phyloP scores from a whole-genome alignment of 2,113 vertebrate genomes.

The Plestiodon gilberti region DNA sequence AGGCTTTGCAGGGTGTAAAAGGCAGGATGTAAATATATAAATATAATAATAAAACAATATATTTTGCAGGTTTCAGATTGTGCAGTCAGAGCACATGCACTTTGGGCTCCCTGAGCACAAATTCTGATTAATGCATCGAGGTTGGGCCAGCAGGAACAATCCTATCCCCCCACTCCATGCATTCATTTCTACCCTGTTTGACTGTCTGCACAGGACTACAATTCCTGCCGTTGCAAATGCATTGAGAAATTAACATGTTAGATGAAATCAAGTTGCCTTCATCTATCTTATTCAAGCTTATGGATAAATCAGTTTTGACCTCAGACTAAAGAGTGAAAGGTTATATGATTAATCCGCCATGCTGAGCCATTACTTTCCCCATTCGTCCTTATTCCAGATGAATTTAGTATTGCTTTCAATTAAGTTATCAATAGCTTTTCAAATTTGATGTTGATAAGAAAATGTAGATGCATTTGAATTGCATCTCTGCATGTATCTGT shows the following conservation, averaged over 20 bases:
- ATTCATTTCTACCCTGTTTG: background rate
- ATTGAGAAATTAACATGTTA: conserved; percentile 46
- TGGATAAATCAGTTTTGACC: conserved; percentile 49
- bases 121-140: background rate
- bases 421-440: conserved; percentile 57
- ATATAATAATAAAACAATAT: too few species aligned
- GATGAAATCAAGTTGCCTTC: conserved; percentile 32
- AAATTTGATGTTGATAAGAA: conserved; percentile 65
- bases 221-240: conserved; percentile 34
- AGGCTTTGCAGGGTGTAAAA: too few species aligned
- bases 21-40: too few species aligned
- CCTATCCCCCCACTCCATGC: background rate
- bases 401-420: conserved; percentile 62
- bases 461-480: conserved; percentile 50
- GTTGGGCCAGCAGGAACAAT: background rate
- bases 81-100: too few species aligned
- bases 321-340: conserved; percentile 54
- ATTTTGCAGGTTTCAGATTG: too few species aligned
- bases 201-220: background rate
- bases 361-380: background rate
- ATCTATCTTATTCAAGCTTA: conserved; percentile 34
- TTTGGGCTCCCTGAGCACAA: background rate
- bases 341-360: conserved; percentile 53
- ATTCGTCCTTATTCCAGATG: conserved; percentile 41
- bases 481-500: conserved; percentile 48